A percentile compares a stretch with the other conserved stretches of the same genome.
phyloP scores from a whole-genome alignment of 2,888 invertebrate genomes.

The Cataglyphis livida region DNA sequence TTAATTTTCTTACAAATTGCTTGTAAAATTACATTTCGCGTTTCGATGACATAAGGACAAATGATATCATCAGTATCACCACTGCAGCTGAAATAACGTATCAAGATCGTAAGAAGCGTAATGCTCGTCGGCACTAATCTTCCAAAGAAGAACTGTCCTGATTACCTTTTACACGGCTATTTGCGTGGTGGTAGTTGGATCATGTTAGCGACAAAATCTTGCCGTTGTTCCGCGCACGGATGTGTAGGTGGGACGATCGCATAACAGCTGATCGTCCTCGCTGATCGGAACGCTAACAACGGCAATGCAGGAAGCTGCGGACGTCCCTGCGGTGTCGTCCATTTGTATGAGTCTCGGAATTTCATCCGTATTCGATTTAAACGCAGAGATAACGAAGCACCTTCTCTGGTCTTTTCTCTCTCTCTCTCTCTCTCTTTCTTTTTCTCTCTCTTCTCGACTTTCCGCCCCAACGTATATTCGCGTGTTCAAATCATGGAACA shows the following conservation, averaged over 20 bases:
- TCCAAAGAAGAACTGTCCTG: constrained; percentile 44
- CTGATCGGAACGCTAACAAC: constrained; percentile 71
- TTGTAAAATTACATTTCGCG: constrained; percentile 41
- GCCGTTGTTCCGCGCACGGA: constrained; percentile 37
- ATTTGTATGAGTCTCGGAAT: constrained; percentile 78
- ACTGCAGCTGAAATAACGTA: constrained; percentile 23
- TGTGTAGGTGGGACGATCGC: constrained; percentile 67
- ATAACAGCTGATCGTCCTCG: constrained; percentile 75
- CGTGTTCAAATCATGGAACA: constrained; percentile 25
- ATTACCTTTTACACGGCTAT: constrained; percentile 51
- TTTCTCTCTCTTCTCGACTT: background rate
- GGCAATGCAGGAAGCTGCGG: constrained; percentile 72
- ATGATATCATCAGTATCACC: constrained; percentile 38
- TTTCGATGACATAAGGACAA: constrained; percentile 29
- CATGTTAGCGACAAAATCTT: constrained; percentile 35
- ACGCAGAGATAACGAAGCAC: constrained; percentile 73
- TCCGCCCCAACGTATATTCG: background rate
- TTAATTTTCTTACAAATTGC: background rate
- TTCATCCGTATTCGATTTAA: constrained; percentile 79
- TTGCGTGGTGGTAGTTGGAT: constrained; percentile 47
- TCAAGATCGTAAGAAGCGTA: constrained; percentile 45
- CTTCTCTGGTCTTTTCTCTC: constrained; percentile 41
- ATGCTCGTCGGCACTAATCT: constrained; percentile 40
- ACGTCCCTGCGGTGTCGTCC: constrained; percentile 75
- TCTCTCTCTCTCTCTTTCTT: constrained; percentile 27